These are phyloP conservation scores for Agelaius phoeniceus DNA, from an alignment of 2,113 vertebrate species.

Conservation along the genomic window DNA sequence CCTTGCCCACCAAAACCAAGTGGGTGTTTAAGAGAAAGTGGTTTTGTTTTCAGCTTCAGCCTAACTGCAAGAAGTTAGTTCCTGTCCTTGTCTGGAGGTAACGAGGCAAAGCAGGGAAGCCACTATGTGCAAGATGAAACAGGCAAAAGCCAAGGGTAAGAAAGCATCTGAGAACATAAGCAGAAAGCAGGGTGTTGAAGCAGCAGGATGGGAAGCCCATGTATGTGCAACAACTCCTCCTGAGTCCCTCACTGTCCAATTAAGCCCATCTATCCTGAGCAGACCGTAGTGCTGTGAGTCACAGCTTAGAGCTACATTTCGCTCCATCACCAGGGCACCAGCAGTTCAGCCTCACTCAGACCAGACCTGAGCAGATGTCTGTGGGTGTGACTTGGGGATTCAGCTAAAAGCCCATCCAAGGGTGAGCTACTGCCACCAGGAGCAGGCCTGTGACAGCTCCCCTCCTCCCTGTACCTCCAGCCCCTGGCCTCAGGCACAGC, in stretches of 20 bases:
- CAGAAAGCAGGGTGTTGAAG: background rate
- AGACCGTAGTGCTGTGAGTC: background rate
- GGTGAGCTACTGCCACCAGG: background rate
- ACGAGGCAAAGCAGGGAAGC: background rate
- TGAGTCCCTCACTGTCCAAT: rapidly evolving
- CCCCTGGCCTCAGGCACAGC: background rate
- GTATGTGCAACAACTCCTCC: background rate
- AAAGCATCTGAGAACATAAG: background rate
- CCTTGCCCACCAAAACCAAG: background rate
- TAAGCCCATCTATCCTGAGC: background rate
- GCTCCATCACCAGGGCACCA: rapidly evolving
- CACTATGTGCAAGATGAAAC: background rate
- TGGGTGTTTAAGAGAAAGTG: background rate
- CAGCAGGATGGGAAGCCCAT: background rate
- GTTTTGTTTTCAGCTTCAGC: background rate
- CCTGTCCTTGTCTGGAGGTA: background rate
- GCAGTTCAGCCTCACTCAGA: background rate
- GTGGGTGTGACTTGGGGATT: background rate
- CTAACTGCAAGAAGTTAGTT: background rate
- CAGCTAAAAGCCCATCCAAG: background rate
- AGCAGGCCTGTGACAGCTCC: background rate
- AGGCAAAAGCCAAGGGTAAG: background rate
- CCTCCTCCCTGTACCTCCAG: background rate
- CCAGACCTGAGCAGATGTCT: background rate
- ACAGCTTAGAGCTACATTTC: rapidly evolving